Conservation (phyloP, 2,113 vertebrate genomes). For the Megaceryle torquata region DNA sequence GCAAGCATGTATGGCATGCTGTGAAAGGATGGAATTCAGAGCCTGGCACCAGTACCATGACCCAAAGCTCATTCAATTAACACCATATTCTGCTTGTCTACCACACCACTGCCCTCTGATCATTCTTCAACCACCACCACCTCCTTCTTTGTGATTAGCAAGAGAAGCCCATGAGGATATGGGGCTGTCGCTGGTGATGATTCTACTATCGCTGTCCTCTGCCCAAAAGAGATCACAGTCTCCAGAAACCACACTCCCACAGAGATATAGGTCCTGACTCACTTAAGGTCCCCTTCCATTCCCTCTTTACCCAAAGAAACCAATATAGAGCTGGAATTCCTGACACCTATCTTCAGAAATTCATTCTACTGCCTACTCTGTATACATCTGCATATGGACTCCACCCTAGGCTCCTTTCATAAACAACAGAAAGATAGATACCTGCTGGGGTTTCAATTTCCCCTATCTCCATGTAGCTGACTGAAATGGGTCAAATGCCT, state of each 20-base stretch:
- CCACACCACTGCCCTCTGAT: background rate
- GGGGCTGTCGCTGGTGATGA: background rate
- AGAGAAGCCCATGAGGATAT: background rate
- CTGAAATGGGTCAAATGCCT: background rate
- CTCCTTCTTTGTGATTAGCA: background rate
- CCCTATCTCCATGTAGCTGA: background rate
- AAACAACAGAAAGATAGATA: background rate
- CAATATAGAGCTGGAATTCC: background rate
- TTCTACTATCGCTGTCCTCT: background rate
- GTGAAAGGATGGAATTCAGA: background rate
- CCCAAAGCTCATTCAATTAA: background rate
- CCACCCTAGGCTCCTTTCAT: background rate
- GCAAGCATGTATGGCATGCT: background rate
- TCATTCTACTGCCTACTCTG: background rate
- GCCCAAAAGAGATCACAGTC: background rate
- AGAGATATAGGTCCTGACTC: background rate
- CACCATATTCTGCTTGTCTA: background rate
- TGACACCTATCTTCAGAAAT: background rate
- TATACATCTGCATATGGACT: background rate
- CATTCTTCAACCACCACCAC: background rate
- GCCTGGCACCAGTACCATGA: background rate
- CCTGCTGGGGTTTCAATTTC: conserved; percentile 1
- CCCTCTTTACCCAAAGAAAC: background rate
- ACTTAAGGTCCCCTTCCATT: background rate
- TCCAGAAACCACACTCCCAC: background rate